Evolutionary conservation across 37 sponge, comb jelly and placozoan species (phyloP).

Genomic region (Geodia barretti): DNA sequence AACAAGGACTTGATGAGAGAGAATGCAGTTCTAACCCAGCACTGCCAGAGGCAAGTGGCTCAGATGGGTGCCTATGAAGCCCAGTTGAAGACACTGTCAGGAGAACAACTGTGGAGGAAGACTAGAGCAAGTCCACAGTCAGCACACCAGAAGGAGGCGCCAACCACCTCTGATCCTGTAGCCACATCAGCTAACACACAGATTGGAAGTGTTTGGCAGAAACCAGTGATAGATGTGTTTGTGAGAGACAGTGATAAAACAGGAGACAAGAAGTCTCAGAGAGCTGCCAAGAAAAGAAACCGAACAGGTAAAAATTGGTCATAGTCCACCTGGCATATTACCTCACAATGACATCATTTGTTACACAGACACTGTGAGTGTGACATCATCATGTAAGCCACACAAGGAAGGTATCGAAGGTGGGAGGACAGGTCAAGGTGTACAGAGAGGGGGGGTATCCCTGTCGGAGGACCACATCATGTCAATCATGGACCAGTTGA

Average conservation of each 20-base stretch:
- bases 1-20: constrained; percentile 24
- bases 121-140: background rate
- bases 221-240: background rate
- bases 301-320: background rate
- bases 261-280: background rate
- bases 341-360: no score
- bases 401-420: no score
- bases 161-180: no score
- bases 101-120: background rate
- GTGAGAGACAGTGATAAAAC: background rate
- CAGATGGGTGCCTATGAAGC: background rate
- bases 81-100: background rate
- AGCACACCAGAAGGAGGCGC: no score
- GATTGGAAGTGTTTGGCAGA: no score
- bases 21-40: background rate
- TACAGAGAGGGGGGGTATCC: no score
- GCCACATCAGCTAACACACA: no score
- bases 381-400: no score
- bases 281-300: background rate
- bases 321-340: no score
- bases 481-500: background rate
- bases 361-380: no score
- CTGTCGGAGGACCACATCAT: constrained; percentile 5
- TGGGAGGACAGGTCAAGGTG: no score
- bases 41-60: background rate